Base-by-base conservation (phyloP, 1,140 invertebrate species). In the Elymnias hypermnestra region DNA sequence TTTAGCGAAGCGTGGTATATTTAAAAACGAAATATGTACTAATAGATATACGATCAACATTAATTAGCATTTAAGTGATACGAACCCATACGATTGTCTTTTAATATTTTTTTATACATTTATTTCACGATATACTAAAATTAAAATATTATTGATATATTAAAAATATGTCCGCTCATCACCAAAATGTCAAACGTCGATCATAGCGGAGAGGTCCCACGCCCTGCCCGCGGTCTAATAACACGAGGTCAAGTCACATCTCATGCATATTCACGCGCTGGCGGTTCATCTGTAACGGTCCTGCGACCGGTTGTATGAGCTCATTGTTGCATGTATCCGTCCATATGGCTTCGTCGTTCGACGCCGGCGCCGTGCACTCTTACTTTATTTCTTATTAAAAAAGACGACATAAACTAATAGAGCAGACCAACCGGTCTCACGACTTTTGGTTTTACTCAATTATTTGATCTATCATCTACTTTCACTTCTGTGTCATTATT, bases 191-290 rank as follows among this genome's bases (percentile, higher is more conserved):
- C 47, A 50, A 50, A 50, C 63, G 64, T 65, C 65, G 60, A 78
- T 76, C 67, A 64, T 68, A 57, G 50, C 46, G 46, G 44, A 60
- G 62, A 49, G 68, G 76, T 79, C 79, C 79, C 79, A 83, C 79
- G 75, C 73, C 77, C 64, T 26, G 59, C 41, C 49, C 63, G 58
- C 55, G 55, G 52, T 76, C 74, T 77, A 77, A 74, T 79, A 77
- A 63, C 66, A 57, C 76, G 76, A 83, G 81, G 81, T 84, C 81
- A 75, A 79, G 55, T 76, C 63, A 46, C 43, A 59, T 48, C 74
- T 84, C 76, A 84, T 84, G 81, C 78, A 84, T 84, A 84, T 84
- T 84, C 81, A 84, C 63, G 58, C 60, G 14, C 58, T 53, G 63
- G 58, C 63, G 70, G 61, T 58, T 73, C 76, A 71, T 84, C 78